Evolutionary conservation across 1,140 invertebrate species (phyloP).

Genomic region (Aphaenogaster ashmeadi): DNA sequence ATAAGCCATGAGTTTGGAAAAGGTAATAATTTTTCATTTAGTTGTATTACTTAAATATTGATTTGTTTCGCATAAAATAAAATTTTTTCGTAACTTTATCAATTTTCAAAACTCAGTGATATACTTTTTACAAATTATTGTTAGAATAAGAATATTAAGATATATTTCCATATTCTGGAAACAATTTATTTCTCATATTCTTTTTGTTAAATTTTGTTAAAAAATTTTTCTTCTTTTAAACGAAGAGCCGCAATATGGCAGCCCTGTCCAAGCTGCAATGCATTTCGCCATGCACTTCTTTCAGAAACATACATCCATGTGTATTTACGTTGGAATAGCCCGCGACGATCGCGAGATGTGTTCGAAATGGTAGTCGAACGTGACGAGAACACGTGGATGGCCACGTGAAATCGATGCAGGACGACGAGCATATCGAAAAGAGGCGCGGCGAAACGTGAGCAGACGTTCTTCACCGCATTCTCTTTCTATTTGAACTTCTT

Average conservation of each 20-base stretch:
- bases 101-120: not conserved
- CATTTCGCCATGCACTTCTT: slow-evolving; percentile 18
- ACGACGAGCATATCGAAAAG: slow-evolving; percentile 20
- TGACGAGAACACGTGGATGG: slow-evolving; percentile 56
- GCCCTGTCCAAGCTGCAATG: not conserved
- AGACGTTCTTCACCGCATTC: slow-evolving; percentile 33
- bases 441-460: slow-evolving; percentile 42
- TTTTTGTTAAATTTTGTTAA: not conserved
- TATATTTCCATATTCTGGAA: not conserved
- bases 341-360: slow-evolving; percentile 23
- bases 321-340: slow-evolving; percentile 30
- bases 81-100: not conserved
- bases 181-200: slow-evolving; percentile 9
- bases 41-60: not conserved
- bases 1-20: not conserved
- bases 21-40: not conserved
- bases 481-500: slow-evolving; percentile 33
- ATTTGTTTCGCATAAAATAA: not conserved
- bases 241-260: not conserved
- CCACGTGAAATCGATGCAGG: slow-evolving; percentile 67
- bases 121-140: not conserved
- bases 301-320: slow-evolving; percentile 27
- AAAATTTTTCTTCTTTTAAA: not conserved
- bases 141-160: not conserved
- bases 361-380: slow-evolving; percentile 44